Conservation (phyloP, 2,113 vertebrate species). For the Noctilio leporinus region DNA sequence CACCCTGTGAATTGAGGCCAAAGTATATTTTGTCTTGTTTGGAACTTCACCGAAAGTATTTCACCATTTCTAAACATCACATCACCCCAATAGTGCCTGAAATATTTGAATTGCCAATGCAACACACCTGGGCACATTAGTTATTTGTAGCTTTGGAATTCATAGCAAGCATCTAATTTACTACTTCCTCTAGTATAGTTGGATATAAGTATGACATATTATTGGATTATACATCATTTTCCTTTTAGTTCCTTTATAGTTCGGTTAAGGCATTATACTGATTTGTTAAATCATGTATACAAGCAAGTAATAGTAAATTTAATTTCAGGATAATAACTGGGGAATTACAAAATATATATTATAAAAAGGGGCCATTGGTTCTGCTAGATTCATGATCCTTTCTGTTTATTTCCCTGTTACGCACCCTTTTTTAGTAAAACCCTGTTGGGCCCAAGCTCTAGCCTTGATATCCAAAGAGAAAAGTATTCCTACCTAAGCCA, state of each 20-base stretch:
- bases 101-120: background rate
- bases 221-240: conserved; percentile 21
- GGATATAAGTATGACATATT: background rate
- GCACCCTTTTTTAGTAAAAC: background rate
- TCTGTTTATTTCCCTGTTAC: background rate
- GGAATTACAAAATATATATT: background rate
- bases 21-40: background rate
- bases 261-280: background rate
- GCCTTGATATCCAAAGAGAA: background rate
- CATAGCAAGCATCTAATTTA: background rate
- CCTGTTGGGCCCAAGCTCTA: background rate
- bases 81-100: background rate
- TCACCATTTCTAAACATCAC: background rate
- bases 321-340: background rate
- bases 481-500: background rate
- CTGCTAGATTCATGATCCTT: background rate
- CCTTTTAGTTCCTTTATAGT: conserved; percentile 18
- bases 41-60: background rate
- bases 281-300: conserved; percentile 10
- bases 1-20: background rate
- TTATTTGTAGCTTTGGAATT: background rate
- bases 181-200: background rate
- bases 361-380: background rate
- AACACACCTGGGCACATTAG: background rate
- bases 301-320: conserved; percentile 10